Base-by-base conservation (phyloP, 2,888 invertebrate genomes). In the Petrolisthes cinctipes region DNA sequence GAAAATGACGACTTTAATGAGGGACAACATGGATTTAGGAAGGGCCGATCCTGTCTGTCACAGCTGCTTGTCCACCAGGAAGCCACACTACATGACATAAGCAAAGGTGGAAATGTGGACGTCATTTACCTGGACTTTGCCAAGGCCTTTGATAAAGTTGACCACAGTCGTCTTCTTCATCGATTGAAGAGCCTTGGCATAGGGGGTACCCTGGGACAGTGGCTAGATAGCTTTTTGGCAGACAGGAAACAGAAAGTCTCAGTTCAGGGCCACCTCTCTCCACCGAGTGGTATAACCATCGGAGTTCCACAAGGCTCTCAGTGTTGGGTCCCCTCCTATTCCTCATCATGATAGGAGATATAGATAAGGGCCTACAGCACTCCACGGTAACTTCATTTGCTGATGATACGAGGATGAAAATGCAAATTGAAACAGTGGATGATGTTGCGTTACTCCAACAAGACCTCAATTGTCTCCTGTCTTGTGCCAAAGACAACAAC, bases 71-170 rank as follows among this genome's bases (percentile, higher is more conserved):
- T n/a, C 54, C 78, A 81, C 23, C 81, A 81, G n/a, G 57, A 81
- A 6, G 57, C 57, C 57, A 53, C 56, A 54, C 61, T 81, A 9
- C 56, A 81, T 6, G 68, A 82, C 51, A 11, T 68, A 11, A 82
- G 82, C 66, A 82, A 82, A 68, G 68, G 82, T 6, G 20, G 68
- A 56, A 82, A 82, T 61, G 61, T 81, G 7, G 81, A 82, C 14
- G 75, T 84, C 0, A 75, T 84, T 11, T 54, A 84, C 11, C 5
- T 71, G n/a, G 71, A n/a, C 17, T 71, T 17, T 9, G n/a, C n/a
- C 11, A n/a, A 71, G 11, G n/a, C 17, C 11, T 71, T 17, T n/a
- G 71, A 71, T 20, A 71, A 71, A 61, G 66, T 5, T 17, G 61
- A 82, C 37, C 80, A 68, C 17, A 17, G 80, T 17, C 20, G 4